These are phyloP conservation scores for Campaea margaritaria DNA, from an alignment of 2,888 invertebrate genomes.

Conservation along the genomic window DNA sequence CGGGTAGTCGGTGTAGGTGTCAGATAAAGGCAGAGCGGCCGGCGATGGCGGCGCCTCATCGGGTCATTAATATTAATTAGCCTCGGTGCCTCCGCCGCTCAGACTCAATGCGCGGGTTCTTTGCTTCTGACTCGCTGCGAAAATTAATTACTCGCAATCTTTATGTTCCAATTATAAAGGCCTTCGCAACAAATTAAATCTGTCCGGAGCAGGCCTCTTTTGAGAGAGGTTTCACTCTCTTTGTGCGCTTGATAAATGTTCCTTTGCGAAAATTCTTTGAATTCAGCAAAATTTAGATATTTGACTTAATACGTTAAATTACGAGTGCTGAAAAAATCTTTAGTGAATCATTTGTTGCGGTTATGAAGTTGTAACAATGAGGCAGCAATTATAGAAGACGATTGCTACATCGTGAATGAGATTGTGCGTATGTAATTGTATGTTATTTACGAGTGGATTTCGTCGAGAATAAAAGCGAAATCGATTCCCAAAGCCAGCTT, in stretches of 20 bases:
- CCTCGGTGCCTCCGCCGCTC: constrained; percentile 71
- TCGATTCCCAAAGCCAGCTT: constrained; percentile 76
- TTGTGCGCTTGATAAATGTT: constrained; percentile 85
- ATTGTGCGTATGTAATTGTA: constrained; percentile 72
- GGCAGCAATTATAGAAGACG: constrained; percentile 61
- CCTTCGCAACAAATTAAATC: constrained; percentile 86
- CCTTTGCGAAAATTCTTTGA: constrained; percentile 78
- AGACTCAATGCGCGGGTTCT: constrained; percentile 77
- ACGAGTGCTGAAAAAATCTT: constrained; percentile 64
- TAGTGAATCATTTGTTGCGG: constrained; percentile 50
- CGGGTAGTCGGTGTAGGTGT: constrained; percentile 50
- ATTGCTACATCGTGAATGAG: constrained; percentile 60
- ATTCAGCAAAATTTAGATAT: constrained; percentile 76
- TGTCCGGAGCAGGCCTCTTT: constrained; percentile 84
- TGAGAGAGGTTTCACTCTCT: constrained; percentile 84
- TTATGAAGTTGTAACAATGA: constrained; percentile 63
- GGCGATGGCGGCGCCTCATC: constrained; percentile 57
- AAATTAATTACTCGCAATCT: constrained; percentile 86
- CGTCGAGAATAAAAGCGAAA: constrained; percentile 74
- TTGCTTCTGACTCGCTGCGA: constrained; percentile 85
- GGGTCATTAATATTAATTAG: constrained; percentile 85
- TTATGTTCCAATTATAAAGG: constrained; percentile 86
- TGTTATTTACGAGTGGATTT: constrained; percentile 66
- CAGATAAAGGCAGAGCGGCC: constrained; percentile 62
- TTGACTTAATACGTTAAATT: constrained; percentile 75